Evolutionary conservation across 1,140 invertebrate genomes (phyloP).

Genomic region (Notospermus geniculatus): DNA sequence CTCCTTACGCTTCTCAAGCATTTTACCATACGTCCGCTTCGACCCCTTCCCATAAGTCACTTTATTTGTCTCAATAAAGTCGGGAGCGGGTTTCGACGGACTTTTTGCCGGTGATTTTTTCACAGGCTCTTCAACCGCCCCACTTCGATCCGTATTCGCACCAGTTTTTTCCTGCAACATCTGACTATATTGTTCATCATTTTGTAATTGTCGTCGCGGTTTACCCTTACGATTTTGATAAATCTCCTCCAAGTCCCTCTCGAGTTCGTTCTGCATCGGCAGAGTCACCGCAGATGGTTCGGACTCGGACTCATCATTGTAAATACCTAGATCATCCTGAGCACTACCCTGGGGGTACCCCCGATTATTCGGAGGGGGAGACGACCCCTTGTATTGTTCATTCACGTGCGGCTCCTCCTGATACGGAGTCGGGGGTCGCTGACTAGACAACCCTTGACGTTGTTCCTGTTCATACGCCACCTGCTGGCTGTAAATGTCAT

Average conservation of each 20-base stretch:
- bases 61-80: constrained; percentile 6
- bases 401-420: neutral
- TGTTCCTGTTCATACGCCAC: neutral
- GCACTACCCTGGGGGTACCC: neutral
- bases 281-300: neutral
- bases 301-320: neutral
- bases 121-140: neutral
- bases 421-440: neutral
- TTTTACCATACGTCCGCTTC: constrained; percentile 1
- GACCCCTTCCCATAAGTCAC: too few relatives aligned
- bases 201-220: neutral
- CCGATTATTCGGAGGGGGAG: neutral
- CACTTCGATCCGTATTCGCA: neutral
- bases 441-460: neutral
- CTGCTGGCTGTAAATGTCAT: neutral
- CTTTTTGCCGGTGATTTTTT: neutral
- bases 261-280: constrained; percentile 1
- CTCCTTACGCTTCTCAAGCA: neutral
- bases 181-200: neutral
- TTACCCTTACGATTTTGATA: neutral
- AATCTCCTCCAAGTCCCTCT: neutral
- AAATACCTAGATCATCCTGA: constrained; percentile 2
- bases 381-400: neutral
- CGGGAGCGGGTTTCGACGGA: neutral
- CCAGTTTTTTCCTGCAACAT: neutral